phyloP scores from a whole-genome alignment of 2,113 vertebrate genomes.

The Oxyruncus cristatus region DNA sequence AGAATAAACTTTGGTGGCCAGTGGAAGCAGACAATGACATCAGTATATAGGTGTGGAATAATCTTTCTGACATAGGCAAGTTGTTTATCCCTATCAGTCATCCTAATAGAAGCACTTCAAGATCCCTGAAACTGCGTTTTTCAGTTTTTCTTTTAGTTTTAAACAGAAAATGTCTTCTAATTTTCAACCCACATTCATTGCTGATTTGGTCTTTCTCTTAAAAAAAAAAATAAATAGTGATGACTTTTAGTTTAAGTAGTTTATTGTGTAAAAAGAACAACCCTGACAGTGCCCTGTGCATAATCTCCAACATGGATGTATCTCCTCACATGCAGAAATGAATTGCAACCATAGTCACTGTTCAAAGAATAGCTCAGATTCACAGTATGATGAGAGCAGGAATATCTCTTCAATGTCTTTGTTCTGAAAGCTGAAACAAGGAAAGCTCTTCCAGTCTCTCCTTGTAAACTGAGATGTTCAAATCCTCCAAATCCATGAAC shows the following conservation, averaged over 20 bases:
- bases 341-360: background rate
- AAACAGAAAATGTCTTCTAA: background rate
- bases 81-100: background rate
- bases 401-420: background rate
- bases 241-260: background rate
- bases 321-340: background rate
- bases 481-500: background rate
- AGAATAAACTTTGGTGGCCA: background rate
- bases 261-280: background rate
- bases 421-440: background rate
- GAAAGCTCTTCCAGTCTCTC: background rate
- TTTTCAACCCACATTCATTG: background rate
- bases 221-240: background rate
- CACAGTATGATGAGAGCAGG: background rate
- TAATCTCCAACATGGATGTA: background rate
- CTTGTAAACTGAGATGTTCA: background rate
- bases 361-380: background rate
- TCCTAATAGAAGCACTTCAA: background rate
- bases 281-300: accelerated
- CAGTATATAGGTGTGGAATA: background rate
- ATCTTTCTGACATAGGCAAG: background rate
- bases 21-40: background rate
- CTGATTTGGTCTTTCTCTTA: background rate
- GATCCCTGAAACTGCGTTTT: background rate
- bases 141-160: background rate